Evolutionary conservation across 2,797 vertebrate genomes (phyloP).

Genomic region (Lagorchestes hirsutus): DNA sequence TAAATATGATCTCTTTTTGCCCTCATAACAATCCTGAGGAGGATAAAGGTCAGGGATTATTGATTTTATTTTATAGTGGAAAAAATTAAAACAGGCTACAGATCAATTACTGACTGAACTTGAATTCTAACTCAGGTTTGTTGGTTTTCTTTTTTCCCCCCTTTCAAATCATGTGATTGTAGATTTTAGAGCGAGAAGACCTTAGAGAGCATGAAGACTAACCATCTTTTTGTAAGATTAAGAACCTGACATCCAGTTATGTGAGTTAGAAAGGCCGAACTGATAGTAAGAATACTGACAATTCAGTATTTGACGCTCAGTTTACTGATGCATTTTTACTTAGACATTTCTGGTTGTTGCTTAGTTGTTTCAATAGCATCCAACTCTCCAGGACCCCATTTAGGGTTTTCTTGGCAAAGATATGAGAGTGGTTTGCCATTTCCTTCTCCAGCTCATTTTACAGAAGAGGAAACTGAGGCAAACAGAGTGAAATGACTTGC

Average conservation of each 20-base stretch:
- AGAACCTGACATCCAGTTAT: background rate
- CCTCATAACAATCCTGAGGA: background rate
- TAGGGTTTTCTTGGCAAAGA: background rate
- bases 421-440: background rate
- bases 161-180: background rate
- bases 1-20: background rate
- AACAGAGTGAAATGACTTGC: background rate
- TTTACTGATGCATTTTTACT: background rate
- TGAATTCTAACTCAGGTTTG: background rate
- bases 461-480: slow-evolving; percentile 7
- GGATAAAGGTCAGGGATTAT: background rate
- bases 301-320: background rate
- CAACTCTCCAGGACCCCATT: background rate
- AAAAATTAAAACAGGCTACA: background rate
- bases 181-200: background rate
- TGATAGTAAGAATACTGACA: background rate
- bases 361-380: background rate
- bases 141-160: background rate
- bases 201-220: background rate
- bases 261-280: background rate
- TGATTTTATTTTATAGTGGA: slow-evolving; percentile 12
- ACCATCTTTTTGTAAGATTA: background rate
- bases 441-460: background rate
- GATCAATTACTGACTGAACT: no score
- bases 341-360: background rate